Conservation (phyloP, 2,797 vertebrate genomes). For the Champsocephalus esox region DNA sequence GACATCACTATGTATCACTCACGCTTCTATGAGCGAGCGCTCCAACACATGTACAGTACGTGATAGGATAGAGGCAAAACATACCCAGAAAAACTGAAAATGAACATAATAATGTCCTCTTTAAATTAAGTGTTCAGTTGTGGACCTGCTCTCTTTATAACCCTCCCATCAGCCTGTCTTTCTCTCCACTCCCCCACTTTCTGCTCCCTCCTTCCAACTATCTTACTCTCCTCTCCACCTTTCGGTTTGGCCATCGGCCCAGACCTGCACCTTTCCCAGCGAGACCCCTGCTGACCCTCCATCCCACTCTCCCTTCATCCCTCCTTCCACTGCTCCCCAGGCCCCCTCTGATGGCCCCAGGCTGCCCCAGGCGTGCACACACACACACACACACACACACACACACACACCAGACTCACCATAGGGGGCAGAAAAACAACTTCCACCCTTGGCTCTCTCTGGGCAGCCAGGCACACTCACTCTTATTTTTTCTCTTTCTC, state of each 20-base stretch:
- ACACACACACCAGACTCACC: conserved; percentile 71
- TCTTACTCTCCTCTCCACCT: conserved; percentile 66
- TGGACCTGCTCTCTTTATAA: conserved; percentile 36
- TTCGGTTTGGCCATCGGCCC: conserved; percentile 76
- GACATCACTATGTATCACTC: too few relatives aligned
- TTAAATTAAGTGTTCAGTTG: conserved; percentile 10
- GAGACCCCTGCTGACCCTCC: conserved; percentile 75
- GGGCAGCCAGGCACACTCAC: conserved; percentile 73
- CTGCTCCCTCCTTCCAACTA: conserved; percentile 10
- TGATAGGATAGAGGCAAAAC: too few relatives aligned
- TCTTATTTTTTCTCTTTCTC: conserved; percentile 30
- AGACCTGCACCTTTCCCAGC: conserved; percentile 80
- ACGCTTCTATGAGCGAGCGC: too few relatives aligned
- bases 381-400: conserved; percentile 30
- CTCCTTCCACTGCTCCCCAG: conserved; percentile 76
- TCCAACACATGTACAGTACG: too few relatives aligned
- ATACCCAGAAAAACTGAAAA: too few relatives aligned
- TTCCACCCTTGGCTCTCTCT: conserved; percentile 85
- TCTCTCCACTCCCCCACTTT: conserved; percentile 18
- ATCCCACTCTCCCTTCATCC: conserved; percentile 69
- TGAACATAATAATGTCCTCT: too few relatives aligned
- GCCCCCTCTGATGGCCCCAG: conserved; percentile 83
- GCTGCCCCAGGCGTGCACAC: conserved; percentile 66
- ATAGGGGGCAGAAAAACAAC: conserved; percentile 88
- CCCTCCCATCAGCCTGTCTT: conserved; percentile 16